A percentile compares a stretch with the other conserved stretches of the same genome.
Conservation (phyloP, 2,797 vertebrate genomes). For the Dendrocincla tyrannina region DNA sequence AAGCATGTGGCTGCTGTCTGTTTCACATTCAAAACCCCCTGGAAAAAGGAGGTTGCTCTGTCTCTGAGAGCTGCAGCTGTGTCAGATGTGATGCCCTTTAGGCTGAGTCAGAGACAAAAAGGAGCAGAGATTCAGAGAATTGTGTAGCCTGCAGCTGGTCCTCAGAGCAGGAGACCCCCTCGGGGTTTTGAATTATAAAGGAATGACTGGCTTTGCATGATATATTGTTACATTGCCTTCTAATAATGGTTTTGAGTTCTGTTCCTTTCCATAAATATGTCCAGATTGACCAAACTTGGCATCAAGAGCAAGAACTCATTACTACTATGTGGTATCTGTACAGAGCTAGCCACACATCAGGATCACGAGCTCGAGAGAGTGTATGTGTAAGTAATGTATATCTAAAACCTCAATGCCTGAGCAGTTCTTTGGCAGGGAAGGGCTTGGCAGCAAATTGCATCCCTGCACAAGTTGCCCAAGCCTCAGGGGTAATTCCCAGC, state of each 20-base stretch:
- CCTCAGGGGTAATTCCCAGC: background rate
- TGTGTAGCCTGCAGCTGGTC: rapidly evolving
- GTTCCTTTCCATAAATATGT: background rate
- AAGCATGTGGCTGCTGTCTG: background rate
- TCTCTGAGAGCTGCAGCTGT: background rate
- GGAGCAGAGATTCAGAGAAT: background rate
- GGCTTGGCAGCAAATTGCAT: background rate
- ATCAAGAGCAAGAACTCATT: background rate
- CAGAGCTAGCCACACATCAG: background rate
- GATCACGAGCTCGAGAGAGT: background rate
- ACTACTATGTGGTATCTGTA: background rate
- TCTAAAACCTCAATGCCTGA: background rate
- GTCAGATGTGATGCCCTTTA: background rate
- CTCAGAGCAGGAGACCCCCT: rapidly evolving
- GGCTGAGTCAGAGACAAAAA: background rate
- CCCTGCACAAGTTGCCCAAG: background rate
- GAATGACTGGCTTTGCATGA: background rate
- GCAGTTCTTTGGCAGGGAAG: background rate
- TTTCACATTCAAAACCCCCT: background rate
- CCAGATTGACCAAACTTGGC: background rate
- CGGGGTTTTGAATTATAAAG: background rate
- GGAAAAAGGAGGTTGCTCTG: rapidly evolving
- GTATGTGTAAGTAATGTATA: background rate
- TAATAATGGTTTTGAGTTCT: background rate
- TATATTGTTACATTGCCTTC: background rate